Percentiles rank a stretch among this genome's conserved stretches.
Evolutionary conservation across 2,113 vertebrate species (phyloP).

Genomic region (Sclerurus mexicanus): DNA sequence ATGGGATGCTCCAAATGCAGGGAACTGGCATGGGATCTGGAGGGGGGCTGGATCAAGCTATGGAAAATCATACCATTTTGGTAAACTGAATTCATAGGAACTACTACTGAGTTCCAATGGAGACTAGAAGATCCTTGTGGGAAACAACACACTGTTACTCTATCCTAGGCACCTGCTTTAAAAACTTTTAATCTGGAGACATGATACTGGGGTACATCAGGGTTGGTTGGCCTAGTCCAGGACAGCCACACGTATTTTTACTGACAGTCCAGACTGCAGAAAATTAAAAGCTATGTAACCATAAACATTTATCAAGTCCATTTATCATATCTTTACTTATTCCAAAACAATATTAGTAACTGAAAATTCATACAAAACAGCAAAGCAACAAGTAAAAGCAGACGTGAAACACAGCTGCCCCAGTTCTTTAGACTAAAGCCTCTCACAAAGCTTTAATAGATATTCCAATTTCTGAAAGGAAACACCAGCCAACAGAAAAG

Average conservation of each 20-base stretch:
- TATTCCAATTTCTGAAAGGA: background rate
- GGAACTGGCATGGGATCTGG: background rate
- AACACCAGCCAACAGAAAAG: background rate
- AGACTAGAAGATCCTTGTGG: background rate
- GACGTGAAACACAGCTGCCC: background rate
- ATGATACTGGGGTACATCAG: background rate
- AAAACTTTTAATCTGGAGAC: background rate
- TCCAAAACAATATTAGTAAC: background rate
- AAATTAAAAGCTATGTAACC: background rate
- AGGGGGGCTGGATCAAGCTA: rapidly evolving
- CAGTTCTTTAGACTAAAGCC: background rate
- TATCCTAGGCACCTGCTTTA: background rate
- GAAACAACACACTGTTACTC: background rate
- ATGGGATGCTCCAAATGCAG: background rate
- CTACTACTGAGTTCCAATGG: rapidly evolving
- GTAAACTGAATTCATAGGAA: background rate
- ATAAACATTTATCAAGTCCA: background rate
- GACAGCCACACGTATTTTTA: background rate
- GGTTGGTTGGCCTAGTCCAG: background rate
- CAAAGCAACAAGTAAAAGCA: background rate
- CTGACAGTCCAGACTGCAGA: background rate
- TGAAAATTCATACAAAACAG: background rate
- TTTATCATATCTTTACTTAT: background rate
- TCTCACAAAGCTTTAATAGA: background rate
- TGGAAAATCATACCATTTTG: background rate